Percentiles rank a stretch among this genome's conserved stretches.
Evolutionary conservation across 2,113 vertebrate species (phyloP).

Genomic region (Cynoglossus semilaevis): DNA sequence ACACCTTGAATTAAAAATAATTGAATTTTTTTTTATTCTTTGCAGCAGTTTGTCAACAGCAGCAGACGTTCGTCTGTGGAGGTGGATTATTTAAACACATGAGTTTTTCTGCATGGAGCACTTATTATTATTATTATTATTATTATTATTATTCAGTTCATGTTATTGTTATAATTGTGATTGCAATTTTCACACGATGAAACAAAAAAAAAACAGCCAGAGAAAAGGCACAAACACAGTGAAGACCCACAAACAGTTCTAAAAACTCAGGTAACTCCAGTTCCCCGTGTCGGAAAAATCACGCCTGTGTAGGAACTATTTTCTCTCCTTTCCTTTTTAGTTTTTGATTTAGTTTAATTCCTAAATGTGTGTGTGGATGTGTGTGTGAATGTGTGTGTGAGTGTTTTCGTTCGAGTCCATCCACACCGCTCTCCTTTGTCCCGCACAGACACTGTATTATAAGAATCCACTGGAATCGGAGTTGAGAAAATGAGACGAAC

Average conservation of each 20-base stretch:
- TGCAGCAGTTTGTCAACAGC: conserved; percentile 61
- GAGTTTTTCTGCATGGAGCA: conserved; percentile 76
- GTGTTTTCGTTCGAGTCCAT: conserved; percentile 40
- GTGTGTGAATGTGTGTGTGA: conserved; percentile 1
- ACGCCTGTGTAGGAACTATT: conserved; percentile 60
- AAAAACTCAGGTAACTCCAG: conserved; percentile 82
- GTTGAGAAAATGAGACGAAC: neutral
- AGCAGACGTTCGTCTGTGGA: too few species aligned
- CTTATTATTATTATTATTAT: conserved; percentile 64
- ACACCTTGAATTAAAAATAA: conserved; percentile 27
- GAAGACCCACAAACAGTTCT: conserved; percentile 73
- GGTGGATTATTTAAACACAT: conserved; percentile 39
- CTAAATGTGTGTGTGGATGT: neutral
- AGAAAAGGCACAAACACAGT: conserved; percentile 35
- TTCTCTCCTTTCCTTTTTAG: conserved; percentile 29
- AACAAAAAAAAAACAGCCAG: conserved; percentile 30
- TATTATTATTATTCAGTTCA: conserved; percentile 37
- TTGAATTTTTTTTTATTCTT: conserved; percentile 14
- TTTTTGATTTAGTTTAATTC: conserved; percentile 4
- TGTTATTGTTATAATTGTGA: too few species aligned
- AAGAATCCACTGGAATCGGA: conserved; percentile 54
- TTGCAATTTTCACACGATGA: conserved; percentile 51
- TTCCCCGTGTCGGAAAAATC: conserved; percentile 68
- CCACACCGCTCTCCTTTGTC: conserved; percentile 46
- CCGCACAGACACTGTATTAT: conserved; percentile 57